These are phyloP conservation scores for Raja brachyura DNA, from an alignment of 2,113 vertebrate genomes.

Conservation along the genomic window DNA sequence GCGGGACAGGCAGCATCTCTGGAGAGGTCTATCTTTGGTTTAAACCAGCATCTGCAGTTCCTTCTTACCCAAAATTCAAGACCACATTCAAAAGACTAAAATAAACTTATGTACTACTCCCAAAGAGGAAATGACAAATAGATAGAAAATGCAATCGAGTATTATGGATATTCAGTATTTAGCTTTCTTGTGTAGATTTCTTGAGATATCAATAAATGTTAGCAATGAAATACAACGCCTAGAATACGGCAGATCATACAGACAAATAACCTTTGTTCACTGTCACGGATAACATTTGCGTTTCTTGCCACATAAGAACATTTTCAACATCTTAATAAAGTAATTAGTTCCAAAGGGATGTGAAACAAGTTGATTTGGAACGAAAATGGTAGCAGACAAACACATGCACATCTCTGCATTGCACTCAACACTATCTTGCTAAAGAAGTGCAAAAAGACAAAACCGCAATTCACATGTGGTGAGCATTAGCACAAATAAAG, in stretches of 20 bases:
- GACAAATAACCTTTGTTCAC: constrained; percentile 50
- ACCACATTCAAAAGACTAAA: constrained; percentile 60
- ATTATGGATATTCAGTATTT: constrained; percentile 69
- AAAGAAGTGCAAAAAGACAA: no score
- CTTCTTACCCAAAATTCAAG: constrained; percentile 61
- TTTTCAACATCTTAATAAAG: constrained; percentile 60
- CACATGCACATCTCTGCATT: no score
- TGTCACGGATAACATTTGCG: constrained; percentile 71
- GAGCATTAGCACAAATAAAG: no score
- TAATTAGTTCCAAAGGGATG: constrained; percentile 46
- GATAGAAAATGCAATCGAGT: constrained; percentile 80
- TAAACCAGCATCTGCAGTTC: no score
- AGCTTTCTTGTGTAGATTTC: constrained; percentile 88
- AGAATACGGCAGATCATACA: constrained; percentile 47
- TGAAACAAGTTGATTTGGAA: no score
- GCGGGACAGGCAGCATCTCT: no score
- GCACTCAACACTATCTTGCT: no score
- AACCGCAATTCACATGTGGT: no score
- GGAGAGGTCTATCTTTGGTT: no score
- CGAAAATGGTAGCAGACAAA: no score
- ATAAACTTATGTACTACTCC: constrained; percentile 72
- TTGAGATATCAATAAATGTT: constrained; percentile 93
- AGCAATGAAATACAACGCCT: constrained; percentile 72
- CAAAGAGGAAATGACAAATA: constrained; percentile 78
- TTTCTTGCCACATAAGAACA: constrained; percentile 54